phyloP scores from a whole-genome alignment of 2,113 vertebrate genomes.

The Herpailurus yagouaroundi region DNA sequence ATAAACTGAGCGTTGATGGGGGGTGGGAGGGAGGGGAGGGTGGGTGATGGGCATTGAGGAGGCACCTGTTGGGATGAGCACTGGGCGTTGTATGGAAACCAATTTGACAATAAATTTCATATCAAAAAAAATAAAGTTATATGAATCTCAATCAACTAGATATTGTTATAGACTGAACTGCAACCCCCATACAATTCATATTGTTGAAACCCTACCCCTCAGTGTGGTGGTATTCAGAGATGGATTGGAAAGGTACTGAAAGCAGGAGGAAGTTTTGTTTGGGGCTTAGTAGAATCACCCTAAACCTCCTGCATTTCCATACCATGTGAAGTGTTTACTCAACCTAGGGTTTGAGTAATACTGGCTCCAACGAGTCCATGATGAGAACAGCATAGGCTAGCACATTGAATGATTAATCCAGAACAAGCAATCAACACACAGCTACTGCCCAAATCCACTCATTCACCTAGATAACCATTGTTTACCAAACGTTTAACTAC shows the following conservation, averaged over 20 bases:
- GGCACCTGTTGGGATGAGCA: too few relatives aligned
- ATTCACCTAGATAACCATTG: neutral
- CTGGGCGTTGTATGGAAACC: too few relatives aligned
- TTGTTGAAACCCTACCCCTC: neutral
- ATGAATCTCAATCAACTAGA: neutral
- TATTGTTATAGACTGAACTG: neutral
- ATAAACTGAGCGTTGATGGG: too few relatives aligned
- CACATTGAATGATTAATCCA: neutral
- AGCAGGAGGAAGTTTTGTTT: neutral
- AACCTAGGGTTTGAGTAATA: neutral
- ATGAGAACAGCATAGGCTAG: neutral
- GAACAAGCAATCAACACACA: neutral
- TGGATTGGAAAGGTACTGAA: neutral
- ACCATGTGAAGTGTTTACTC: neutral
- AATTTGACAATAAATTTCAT: too few relatives aligned
- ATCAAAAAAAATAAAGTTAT: neutral
- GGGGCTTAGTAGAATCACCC: neutral
- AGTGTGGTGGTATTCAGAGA: neutral
- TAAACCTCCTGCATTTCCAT: neutral
- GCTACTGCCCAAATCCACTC: neutral
- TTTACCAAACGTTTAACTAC: neutral
- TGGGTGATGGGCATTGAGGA: too few relatives aligned
- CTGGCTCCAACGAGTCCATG: neutral
- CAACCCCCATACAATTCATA: neutral
- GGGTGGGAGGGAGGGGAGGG: too few relatives aligned